Percentiles rank a stretch among this genome's conserved stretches.
Evolutionary conservation across 2,113 vertebrate species (phyloP).

Genomic region (Nematolebias whitei): DNA sequence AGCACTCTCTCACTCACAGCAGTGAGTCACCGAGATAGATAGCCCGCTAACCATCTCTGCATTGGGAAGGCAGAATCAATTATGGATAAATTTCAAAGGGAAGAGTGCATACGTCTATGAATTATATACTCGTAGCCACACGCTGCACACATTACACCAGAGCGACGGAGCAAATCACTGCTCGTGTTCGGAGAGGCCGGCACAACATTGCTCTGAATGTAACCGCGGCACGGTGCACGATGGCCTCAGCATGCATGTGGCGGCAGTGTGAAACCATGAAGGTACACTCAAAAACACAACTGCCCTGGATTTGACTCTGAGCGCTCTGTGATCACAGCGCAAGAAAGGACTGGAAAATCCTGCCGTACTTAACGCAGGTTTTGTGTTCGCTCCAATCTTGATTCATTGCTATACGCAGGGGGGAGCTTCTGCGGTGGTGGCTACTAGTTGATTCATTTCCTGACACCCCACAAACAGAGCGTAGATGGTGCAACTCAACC

Average conservation of each 20-base stretch:
- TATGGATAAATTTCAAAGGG: conserved; percentile 75
- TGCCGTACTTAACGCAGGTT: neutral
- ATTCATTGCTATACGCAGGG: conserved; percentile 12
- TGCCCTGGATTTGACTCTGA: neutral
- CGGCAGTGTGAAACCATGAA: conserved; percentile 1
- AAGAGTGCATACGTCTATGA: conserved; percentile 70
- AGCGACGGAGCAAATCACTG: conserved; percentile 27
- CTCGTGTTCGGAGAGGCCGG: conserved; percentile 41
- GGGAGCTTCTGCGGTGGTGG: conserved; percentile 4
- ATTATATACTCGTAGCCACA: conserved; percentile 69
- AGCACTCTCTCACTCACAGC: conserved; percentile 13
- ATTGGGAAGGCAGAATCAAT: conserved; percentile 70
- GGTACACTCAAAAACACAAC: neutral
- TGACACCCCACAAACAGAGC: neutral
- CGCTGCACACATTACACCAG: conserved; percentile 41
- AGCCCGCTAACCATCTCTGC: conserved; percentile 57
- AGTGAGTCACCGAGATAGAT: conserved; percentile 51
- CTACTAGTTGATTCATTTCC: conserved; percentile 10
- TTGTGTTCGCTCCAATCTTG: neutral
- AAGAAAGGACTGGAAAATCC: neutral
- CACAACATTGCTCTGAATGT: conserved; percentile 28
- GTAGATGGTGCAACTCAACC: conserved; percentile 13
- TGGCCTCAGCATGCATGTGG: conserved; percentile 8
- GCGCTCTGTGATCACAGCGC: neutral
- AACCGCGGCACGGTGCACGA: conserved; percentile 25